Evolutionary conservation across 2,797 vertebrate species (phyloP), one percentile per base, ranked within the genome.

Genomic region (Galaxias olidus): DNA sequence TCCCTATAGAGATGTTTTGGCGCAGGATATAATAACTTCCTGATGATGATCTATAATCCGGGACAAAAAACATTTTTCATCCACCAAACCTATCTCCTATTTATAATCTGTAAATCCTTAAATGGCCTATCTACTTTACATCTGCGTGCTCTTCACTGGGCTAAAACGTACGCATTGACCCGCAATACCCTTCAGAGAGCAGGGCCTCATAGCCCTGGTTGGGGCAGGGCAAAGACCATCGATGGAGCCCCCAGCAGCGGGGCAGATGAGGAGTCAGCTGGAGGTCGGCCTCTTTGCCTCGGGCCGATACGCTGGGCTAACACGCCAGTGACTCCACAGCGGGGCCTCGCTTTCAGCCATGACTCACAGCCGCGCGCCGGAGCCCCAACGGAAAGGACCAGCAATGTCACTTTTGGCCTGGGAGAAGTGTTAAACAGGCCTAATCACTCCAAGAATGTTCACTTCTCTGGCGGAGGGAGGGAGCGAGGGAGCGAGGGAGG

Each of bases 391-490:
- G 54, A 50, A 67, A 76, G 75, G 65, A 76, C 76, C 75, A 71
- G 72, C 63, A 73, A 76, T 64, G 77, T 77, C 69, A 78, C 65
- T 60, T 61, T 68, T 71, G 68, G 63, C 72, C 70, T 5, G 68
- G 69, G 75, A 77, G 76, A 65, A 79, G 71, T 71, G 69, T 79
- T 82, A 79, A 82, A 82, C 69, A 79, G 78, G 75, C 74, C 76
- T 82, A 79, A 84, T 80, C 81, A 77, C 76, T 82, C 76, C 77
- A 75, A 72, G 77, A 83, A 74, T 79, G 78, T 80, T 78, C 79
- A 83, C 79, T 79, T 79, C 69, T 76, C 76, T 73, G 43, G 64
- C 57, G 44, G 20, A 49, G 12, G 44, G 20, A n/a, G 18, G 19
- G 51, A 57, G 18, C 40, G 49, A 10, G 57, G 12, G 52, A 41